Evolutionary conservation across 1,140 invertebrate species (phyloP).

Genomic region (Melanaphis sacchari): DNA sequence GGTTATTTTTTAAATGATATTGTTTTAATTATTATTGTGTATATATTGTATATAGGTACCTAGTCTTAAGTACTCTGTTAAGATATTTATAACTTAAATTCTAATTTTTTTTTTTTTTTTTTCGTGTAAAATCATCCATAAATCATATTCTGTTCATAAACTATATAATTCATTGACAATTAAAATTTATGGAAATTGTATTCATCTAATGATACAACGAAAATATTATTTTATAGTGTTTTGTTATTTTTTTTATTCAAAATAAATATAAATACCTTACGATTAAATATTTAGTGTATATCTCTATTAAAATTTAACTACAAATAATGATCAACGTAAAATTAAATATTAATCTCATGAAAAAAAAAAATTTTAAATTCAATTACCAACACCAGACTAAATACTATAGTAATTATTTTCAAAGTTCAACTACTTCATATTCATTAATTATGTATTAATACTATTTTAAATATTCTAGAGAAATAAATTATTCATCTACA

Average conservation of each 20-base stretch:
- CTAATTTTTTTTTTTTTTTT: not conserved
- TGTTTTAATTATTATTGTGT: not conserved
- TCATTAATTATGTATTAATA: not conserved
- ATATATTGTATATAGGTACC: not conserved
- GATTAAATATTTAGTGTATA: not conserved
- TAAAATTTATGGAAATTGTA: not conserved
- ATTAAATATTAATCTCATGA: not conserved
- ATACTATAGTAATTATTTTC: not conserved
- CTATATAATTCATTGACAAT: not conserved
- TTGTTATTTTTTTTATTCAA: not conserved
- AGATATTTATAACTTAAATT: not conserved
- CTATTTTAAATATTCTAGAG: not conserved
- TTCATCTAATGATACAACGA: not conserved
- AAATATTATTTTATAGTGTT: not conserved
- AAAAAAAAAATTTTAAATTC: not conserved
- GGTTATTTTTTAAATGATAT: slow-evolving; percentile 37
- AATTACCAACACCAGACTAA: not conserved
- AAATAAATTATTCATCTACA: not conserved
- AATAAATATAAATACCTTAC: not conserved
- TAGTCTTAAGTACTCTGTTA: not conserved
- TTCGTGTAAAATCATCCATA: not conserved
- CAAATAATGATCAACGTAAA: not conserved
- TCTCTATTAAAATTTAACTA: not conserved
- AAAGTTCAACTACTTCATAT: not conserved
- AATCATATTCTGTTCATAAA: not conserved